Evolutionary conservation across 2,113 vertebrate species (phyloP).

Genomic region (Python bivittatus): DNA sequence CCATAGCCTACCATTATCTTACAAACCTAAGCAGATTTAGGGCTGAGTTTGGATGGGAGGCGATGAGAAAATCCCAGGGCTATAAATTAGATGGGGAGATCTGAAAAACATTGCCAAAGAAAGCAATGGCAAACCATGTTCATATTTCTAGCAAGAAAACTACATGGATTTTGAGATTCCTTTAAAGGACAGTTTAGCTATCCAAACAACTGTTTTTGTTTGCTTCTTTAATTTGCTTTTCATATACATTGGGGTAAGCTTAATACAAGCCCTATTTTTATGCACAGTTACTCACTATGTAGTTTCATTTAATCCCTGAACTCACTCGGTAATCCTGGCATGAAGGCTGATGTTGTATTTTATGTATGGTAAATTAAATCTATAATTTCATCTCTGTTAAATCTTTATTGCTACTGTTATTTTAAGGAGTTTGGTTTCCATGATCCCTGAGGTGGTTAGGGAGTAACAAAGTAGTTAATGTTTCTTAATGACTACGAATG

Average conservation of each 20-base stretch:
- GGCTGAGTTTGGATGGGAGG: too few species aligned
- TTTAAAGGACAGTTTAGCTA: not conserved
- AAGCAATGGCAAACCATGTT: not conserved
- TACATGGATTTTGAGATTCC: not conserved
- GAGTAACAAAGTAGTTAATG: not conserved
- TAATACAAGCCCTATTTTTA: not conserved
- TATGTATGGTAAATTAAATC: not conserved
- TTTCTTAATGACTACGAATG: not conserved
- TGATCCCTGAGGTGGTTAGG: not conserved
- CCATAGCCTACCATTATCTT: too few species aligned
- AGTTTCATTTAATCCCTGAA: not conserved
- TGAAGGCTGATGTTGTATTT: not conserved
- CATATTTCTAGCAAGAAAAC: not conserved
- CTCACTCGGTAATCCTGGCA: not conserved
- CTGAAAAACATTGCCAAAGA: not conserved
- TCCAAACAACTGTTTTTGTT: not conserved
- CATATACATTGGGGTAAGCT: not conserved
- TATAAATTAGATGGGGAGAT: too few species aligned
- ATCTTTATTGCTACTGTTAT: not conserved
- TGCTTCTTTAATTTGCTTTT: not conserved
- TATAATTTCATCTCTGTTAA: not conserved
- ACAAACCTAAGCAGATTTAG: too few species aligned
- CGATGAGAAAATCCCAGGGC: too few species aligned
- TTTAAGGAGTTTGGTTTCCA: not conserved
- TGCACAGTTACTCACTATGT: not conserved